These are phyloP conservation scores for Synaphobranchus kaupii DNA, from an alignment of 2,797 vertebrate species.

Conservation along the genomic window DNA sequence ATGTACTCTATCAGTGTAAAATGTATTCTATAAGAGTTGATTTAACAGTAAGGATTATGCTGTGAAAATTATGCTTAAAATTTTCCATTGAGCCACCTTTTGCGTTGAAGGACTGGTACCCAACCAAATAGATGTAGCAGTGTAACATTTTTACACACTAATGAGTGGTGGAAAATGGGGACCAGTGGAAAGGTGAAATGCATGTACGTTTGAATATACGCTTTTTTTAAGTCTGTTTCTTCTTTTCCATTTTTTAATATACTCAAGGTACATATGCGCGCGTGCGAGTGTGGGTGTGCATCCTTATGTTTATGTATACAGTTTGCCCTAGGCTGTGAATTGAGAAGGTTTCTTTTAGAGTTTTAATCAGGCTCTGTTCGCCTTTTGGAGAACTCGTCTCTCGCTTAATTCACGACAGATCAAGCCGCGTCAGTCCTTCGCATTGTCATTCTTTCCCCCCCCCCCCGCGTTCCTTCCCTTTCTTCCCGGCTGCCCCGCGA, in stretches of 20 bases:
- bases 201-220: not conserved
- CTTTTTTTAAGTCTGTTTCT: not conserved
- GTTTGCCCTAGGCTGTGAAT: conserved; percentile 35
- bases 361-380: conserved; percentile 55
- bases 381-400: conserved; percentile 61
- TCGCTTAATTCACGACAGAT: conserved; percentile 55
- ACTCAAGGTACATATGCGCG: not conserved
- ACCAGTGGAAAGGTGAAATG: not conserved
- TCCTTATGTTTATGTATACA: conserved; percentile 21
- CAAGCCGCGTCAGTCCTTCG: conserved; percentile 63
- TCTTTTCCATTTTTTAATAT: not conserved
- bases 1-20: not conserved
- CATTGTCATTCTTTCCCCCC: conserved; percentile 61
- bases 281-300: not conserved
- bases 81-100: not conserved
- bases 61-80: too few relatives aligned
- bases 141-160: not conserved
- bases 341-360: conserved; percentile 30
- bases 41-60: not conserved
- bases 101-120: not conserved
- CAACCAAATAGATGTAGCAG: not conserved
- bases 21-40: not conserved
- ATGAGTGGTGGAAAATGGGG: not conserved
- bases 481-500: conserved; percentile 52
- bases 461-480: conserved; percentile 48